Evolutionary conservation across 2,888 invertebrate genomes (phyloP), one percentile per base, ranked within the genome.

Genomic region (Sturmia bella): DNA sequence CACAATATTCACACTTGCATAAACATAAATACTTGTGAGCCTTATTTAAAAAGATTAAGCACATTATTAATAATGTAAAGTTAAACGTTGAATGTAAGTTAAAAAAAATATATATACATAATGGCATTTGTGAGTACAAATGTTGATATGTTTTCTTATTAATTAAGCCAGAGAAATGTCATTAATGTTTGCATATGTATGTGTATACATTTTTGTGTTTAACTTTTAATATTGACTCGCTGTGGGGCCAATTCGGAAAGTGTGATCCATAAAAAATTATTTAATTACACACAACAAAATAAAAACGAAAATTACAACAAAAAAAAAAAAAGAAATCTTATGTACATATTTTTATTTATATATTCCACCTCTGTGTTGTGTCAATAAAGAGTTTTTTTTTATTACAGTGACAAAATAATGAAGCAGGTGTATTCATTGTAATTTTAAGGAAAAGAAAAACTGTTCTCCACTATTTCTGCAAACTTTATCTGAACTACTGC

Each of bases 151-250:
- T 76, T 63, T 57, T 70, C 32, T 15, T 48, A 41, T 64, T 72
- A 59, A 73, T 79, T 79, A 78, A 78, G 64, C 64, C 24, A 57
- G 57, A 64, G 21, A 50, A 70, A 70, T 61, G 45, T 56, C 45
- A 32, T 50, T 32, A 3, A 32, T 32, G 32, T 2, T 50, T 21
- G 37, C 7, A 15, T 45, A 32, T 52, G 11, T 37, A 24, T 21
- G 13, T 5, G 12, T 59, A 9, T 41, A 21, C 13, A 19, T 41
- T 5, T 1, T 0, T 59, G 13, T 13, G 6, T n/a, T 15, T 13
- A 2, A 21, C 13, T 50, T 64, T 64, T 17, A 41, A 19, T 19
- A 56, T 43, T 43, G 24, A 43, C 24, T 24, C 17, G n/a, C 17
- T 13, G 13, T 3, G 7, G 41, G 17, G 17, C 32, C 17, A 56